Percentiles rank a stretch among this genome's conserved stretches.
These are phyloP conservation scores for Hipposideros armiger DNA, from an alignment of 2,113 vertebrate species.

Conservation along the genomic window DNA sequence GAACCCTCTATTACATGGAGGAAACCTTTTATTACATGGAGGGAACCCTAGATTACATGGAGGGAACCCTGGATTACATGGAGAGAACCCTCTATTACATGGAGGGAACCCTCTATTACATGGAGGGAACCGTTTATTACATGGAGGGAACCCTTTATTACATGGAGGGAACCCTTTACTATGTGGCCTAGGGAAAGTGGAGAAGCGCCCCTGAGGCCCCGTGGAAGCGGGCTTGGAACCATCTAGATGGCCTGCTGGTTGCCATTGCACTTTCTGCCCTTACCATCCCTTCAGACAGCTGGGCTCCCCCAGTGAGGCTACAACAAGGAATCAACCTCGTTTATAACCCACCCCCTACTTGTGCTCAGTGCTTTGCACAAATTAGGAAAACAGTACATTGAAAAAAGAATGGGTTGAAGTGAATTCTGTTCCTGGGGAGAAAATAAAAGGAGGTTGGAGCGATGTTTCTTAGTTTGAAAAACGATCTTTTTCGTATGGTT, in stretches of 20 bases:
- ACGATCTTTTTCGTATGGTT: neutral
- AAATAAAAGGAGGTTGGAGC: neutral
- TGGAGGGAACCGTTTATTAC: too few relatives aligned
- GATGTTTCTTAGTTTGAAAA: conserved; percentile 35
- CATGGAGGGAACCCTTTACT: neutral
- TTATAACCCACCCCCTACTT: neutral
- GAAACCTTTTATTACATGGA: too few relatives aligned
- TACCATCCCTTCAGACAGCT: neutral
- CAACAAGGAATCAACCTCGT: neutral
- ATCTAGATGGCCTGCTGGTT: neutral
- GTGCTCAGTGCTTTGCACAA: neutral
- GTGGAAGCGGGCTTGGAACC: neutral
- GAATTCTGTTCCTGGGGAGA: neutral
- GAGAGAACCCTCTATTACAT: too few relatives aligned
- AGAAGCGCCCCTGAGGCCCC: neutral
- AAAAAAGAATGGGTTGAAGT: neutral
- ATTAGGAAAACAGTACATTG: neutral
- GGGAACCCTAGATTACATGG: too few relatives aligned
- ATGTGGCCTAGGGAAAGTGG: neutral
- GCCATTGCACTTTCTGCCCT: neutral
- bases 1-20: neutral
- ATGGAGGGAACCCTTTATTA: neutral
- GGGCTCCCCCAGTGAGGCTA: neutral
- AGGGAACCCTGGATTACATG: too few relatives aligned
- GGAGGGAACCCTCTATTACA: too few relatives aligned